Evolutionary conservation across 2,113 vertebrate genomes (phyloP), one percentile per base, ranked within the genome.

Genomic region (Arvicanthis niloticus): DNA sequence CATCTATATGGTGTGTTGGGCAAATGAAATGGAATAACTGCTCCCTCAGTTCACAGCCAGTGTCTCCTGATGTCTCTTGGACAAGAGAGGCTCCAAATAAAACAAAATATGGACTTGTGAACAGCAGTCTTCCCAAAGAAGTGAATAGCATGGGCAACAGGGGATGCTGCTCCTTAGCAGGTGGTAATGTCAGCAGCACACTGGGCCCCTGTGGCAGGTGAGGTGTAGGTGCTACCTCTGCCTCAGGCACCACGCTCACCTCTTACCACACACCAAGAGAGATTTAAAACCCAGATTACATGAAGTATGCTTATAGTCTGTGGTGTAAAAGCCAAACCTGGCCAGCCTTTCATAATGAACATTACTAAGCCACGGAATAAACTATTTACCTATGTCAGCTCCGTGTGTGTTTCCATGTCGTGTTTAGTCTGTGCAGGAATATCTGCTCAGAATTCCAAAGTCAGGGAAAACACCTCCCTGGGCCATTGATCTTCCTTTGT

Each of bases 381-480:
- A 95, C 97, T 93, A 91, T 96, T 98, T 97, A 97, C 89, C 80
- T 6, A 53, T 70, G 68, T 92, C 91, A 26, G 81, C 19, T 34
- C 1, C 81, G 93, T 94, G 84, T 93, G 93, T 72, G 65, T 75
- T 89, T 78, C 93, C 86, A 45, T 88, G 81, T 51, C n/a, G 2
- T 98, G 97, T 97, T 97, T 98, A 98, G 97, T 98, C 98, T 98
- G 58, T 45, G 70, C 45, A 80, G 84, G 68, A 84, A 26, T 37
- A 91, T 93, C 95, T 89, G 15, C 91, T 91, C 87, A 62, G 60
- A 86, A 92, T 84, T 82, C 91, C 89, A 75, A 72, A 81, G 40
- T 70, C 34, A 89, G 77, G 96, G 88, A 86, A 95, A 94, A 75
- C 92, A 96, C 95, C 95, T 85, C 75, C 93, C 48, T 29, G 65